Base-by-base conservation (phyloP, 1,140 invertebrate genomes). In the Parasteatoda tepidariorum region DNA sequence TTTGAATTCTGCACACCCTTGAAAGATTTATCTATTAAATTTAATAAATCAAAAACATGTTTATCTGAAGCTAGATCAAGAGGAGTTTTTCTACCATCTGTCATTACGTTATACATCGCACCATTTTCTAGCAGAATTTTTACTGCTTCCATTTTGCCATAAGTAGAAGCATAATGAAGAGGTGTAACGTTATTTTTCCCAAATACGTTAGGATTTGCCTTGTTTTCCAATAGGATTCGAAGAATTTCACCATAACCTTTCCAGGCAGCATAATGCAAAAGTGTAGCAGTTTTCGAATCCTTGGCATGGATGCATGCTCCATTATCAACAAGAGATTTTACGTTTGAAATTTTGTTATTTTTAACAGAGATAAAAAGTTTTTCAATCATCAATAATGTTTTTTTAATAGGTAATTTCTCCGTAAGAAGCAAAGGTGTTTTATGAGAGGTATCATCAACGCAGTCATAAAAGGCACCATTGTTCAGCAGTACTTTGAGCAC, bases 251-350 rank as follows among this genome's bases (percentile, higher is more conserved):
- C 54, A 34, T 48, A 9, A 28, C 34, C 67, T n/a, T 48, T 28
- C 34, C 30, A 48, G 9, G 67, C 67, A 48, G 67, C 34, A 13
- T 33, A 70, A 18, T 70, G 67, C 22, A 70, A 33, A 48, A 38
- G 34, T 41, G 34, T 24, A 24, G 11, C 1, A 1, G 24, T n/a
- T 26, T 41, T 28, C 24, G 34, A n/a, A 48, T 70, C 34, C 24
- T 70, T 41, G 2, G 34, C 67, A 48, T 66, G 31, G 5, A 66
- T 30, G 11, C 41, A 13, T 48, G 22, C 34, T 28, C 67, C 34
- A 15, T 31, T 13, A 15, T 31, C 13, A 18, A 33, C 4, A 66
- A 66, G 15, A n/a, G 13, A 66, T 30, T 28, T 48, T 11, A 22
- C 18, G 28, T 26, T 24, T 48, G 26, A 33, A 70, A 18, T 13